Percentiles rank a stretch among this genome's conserved stretches.
These are phyloP conservation scores for Drosophila paucipuncta DNA, from an alignment of 2,888 invertebrate genomes.

Conservation along the genomic window DNA sequence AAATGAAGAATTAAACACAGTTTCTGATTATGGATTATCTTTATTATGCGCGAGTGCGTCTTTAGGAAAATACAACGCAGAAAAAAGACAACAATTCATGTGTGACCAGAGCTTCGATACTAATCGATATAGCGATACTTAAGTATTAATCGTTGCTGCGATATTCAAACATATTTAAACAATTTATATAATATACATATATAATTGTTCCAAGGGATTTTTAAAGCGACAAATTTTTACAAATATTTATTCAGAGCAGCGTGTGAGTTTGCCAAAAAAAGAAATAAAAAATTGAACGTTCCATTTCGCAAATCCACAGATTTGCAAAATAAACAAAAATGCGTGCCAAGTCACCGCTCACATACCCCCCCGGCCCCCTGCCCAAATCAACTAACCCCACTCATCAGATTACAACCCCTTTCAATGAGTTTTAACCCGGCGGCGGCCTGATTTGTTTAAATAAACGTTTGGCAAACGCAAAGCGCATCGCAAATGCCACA, in stretches of 20 bases:
- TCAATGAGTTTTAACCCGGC: conserved; percentile 33
- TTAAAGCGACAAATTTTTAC: conserved; percentile 9
- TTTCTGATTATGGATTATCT: too few species aligned
- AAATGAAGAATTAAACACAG: too few species aligned
- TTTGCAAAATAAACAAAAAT: conserved; percentile 63
- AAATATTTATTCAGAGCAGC: conserved; percentile 39
- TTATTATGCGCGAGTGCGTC: too few species aligned
- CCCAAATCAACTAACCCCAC: too few species aligned
- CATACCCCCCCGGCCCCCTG: background rate
- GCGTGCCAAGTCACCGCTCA: conserved; percentile 41
- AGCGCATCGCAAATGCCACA: conserved; percentile 51
- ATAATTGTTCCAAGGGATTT: background rate
- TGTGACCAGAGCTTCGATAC: too few species aligned
- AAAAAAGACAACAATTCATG: too few species aligned
- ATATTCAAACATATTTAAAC: too few species aligned
- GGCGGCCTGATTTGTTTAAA: conserved; percentile 46
- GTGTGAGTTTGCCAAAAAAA: conserved; percentile 35
- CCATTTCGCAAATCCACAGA: conserved; percentile 30
- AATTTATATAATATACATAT: background rate
- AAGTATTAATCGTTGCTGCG: too few species aligned
- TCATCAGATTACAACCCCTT: background rate
- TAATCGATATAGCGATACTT: too few species aligned
- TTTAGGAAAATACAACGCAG: too few species aligned
- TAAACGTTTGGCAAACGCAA: conserved; percentile 43
- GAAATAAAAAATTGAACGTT: conserved; percentile 7